A percentile compares a stretch with the other conserved stretches of the same genome.
These are phyloP conservation scores for Alethe diademata DNA, from an alignment of 2,113 vertebrate genomes.

Conservation along the genomic window DNA sequence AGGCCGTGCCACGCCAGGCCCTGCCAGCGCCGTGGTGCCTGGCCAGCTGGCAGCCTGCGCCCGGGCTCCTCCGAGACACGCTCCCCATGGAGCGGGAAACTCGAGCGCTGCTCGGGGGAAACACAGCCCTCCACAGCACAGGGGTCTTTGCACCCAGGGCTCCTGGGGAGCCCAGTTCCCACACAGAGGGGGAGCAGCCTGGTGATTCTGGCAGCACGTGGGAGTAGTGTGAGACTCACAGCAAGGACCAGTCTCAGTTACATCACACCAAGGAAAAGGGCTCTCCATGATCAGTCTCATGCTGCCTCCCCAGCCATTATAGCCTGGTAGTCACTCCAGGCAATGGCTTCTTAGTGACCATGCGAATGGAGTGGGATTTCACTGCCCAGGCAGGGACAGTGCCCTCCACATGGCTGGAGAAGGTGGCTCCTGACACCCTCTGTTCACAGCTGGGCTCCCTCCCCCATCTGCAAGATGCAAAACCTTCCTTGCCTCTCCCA, in stretches of 20 bases:
- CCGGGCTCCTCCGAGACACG: accelerated
- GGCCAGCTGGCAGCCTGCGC: constrained; percentile 9
- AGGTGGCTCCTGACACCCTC: background rate
- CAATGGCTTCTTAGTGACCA: background rate
- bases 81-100: accelerated
- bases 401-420: background rate
- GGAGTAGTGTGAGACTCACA: accelerated
- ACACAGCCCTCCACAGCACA: accelerated
- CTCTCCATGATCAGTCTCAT: background rate
- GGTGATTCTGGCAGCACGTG: background rate
- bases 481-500: background rate
- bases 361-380: background rate
- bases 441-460: background rate
- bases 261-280: background rate
- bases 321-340: background rate
- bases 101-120: accelerated
- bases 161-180: accelerated
- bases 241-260: background rate
- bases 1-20: background rate
- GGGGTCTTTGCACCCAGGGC: background rate
- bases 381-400: background rate
- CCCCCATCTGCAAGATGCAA: background rate
- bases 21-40: background rate
- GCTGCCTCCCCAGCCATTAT: accelerated
- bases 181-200: background rate